A percentile compares a stretch with the other conserved stretches of the same genome.
Conservation (phyloP, 1,140 invertebrate species). For the Stratiolaelaps scimitus region DNA sequence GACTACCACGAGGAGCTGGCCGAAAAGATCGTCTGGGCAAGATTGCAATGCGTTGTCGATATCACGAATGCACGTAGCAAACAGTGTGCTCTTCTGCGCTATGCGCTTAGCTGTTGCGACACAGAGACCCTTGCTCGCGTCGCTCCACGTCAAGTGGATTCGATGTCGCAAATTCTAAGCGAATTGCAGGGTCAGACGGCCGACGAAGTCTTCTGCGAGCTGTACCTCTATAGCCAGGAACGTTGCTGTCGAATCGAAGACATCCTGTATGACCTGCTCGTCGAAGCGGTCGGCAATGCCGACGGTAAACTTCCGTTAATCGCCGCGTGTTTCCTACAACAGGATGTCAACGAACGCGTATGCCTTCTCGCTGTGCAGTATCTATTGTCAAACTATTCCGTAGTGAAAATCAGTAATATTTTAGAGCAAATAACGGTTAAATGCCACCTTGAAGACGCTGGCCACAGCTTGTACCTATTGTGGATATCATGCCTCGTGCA, state of each 20-base stretch:
- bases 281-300: conserved; percentile 1
- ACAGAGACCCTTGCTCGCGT: background rate
- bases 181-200: background rate
- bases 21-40: background rate
- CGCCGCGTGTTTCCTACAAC: conserved; percentile 21
- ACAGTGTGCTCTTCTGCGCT: background rate
- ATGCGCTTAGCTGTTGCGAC: background rate
- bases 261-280: conserved; percentile 17
- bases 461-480: background rate
- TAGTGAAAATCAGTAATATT: background rate
- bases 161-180: conserved; percentile 10
- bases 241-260: conserved; percentile 9
- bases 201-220: conserved; percentile 20
- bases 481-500: conserved; percentile 1
- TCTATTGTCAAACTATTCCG: conserved; percentile 9
- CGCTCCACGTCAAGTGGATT: background rate
- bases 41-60: conserved; percentile 15
- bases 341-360: conserved; percentile 17
- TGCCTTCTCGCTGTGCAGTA: conserved; percentile 28
- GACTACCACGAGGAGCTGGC: conserved; percentile 9
- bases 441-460: background rate
- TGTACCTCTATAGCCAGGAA: conserved; percentile 20
- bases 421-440: background rate
- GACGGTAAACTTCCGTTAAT: conserved; percentile 2
- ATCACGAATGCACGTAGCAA: background rate